Evolutionary conservation across 1,140 invertebrate genomes (phyloP).

Genomic region (Achatina immaculata): DNA sequence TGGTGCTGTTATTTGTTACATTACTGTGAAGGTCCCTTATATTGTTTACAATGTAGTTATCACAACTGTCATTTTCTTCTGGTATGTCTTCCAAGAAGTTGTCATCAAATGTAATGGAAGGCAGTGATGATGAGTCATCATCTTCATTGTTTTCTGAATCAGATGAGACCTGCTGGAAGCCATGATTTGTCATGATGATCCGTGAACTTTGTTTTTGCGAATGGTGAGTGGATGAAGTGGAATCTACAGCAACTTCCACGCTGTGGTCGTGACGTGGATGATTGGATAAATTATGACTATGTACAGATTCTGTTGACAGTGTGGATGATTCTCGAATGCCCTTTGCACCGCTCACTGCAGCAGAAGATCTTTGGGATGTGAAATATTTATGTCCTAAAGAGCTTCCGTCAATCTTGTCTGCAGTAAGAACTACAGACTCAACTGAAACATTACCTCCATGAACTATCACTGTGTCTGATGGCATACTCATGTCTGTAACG

Average conservation of each 20-base stretch:
- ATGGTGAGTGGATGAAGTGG: not conserved
- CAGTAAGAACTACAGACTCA: no score
- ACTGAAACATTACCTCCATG: not conserved
- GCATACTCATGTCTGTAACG: not conserved
- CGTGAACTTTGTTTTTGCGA: not conserved
- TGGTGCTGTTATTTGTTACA: not conserved
- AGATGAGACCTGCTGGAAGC: conserved; percentile 23
- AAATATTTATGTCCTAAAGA: no score
- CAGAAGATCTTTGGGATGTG: not conserved
- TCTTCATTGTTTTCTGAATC: conserved; percentile 24
- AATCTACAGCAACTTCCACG: no score
- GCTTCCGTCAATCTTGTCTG: no score
- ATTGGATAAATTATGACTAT: not conserved
- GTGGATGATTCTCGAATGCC: not conserved
- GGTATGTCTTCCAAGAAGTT: conserved; percentile 62
- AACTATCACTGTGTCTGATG: not conserved
- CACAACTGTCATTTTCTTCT: conserved; percentile 50
- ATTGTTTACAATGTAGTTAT: conserved; percentile 48
- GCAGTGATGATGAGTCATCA: conserved; percentile 24
- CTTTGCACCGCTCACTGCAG: not conserved
- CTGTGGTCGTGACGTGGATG: no score
- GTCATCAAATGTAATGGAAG: conserved; percentile 55
- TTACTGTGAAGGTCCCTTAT: not conserved
- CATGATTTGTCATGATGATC: conserved; percentile 29
- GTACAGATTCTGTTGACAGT: not conserved